Evolutionary conservation across 2,113 vertebrate genomes (phyloP).

Genomic region (Aldabrachelys gigantea): DNA sequence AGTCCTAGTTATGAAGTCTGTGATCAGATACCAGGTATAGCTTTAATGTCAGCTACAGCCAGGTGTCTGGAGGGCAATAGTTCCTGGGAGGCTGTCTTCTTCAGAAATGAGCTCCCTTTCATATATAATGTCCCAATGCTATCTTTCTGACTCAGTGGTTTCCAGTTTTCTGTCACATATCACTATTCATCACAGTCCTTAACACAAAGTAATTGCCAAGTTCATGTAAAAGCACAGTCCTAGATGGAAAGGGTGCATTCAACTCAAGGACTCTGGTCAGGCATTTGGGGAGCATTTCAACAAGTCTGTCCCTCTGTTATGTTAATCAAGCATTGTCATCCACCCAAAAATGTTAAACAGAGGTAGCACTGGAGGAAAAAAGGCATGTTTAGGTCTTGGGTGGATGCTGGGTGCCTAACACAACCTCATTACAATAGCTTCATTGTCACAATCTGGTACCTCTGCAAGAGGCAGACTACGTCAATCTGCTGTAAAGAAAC

Average conservation of each 20-base stretch:
- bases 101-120: not conserved
- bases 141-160: not conserved
- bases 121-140: not conserved
- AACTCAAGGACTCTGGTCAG: not conserved
- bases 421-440: not conserved
- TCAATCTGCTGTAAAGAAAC: not conserved
- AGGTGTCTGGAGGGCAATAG: accelerated
- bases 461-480: not conserved
- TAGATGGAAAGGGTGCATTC: not conserved
- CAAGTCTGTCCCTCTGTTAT: accelerated
- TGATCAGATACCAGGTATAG: not conserved
- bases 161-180: not conserved
- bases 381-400: not conserved
- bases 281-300: not conserved
- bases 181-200: not conserved
- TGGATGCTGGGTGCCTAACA: not conserved
- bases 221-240: not conserved
- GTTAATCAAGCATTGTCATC: not conserved
- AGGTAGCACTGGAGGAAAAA: not conserved
- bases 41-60: not conserved
- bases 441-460: not conserved
- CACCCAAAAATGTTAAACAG: not conserved
- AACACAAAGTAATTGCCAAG: not conserved
- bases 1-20: not conserved
- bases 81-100: not conserved